Base-by-base conservation (phyloP, 2,888 invertebrate species). In the Erebia epiphron region DNA sequence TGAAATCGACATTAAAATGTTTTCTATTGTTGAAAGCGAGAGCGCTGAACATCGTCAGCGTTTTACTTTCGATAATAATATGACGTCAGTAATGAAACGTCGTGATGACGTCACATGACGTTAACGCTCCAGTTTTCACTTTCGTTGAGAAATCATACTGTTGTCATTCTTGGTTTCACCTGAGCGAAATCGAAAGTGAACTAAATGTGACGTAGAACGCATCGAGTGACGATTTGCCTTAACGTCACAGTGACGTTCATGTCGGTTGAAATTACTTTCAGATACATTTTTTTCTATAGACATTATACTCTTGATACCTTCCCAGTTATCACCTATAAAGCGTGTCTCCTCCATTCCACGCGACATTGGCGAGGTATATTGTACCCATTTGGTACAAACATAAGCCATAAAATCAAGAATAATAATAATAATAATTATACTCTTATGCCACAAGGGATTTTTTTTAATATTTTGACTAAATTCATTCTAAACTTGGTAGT, bases 181-280 rank as follows among this genome's bases (percentile, higher is more conserved):
- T 41, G 16, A 1, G 41, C 35, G 41, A 52, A 64, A 64, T 35
- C 64, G 64, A 64, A 41, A 64, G 64, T 64, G 52, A 64, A 54
- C 54, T 18, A 54, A 18, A 50, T 63, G 16, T 13, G 62, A 64
- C 64, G 64, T 52, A 10, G 35, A 35, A 52, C 21, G 49, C 49
- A 4, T 50, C 43, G 46, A 18, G 13, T 26, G 14, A 62, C 62
- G 46, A 21, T 49, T 43, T 10, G 52, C 9, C 41, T 54, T 64
- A 4, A 35, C 64, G 64, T 54, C 52, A 54, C 35, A 11, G 5
- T 41, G 64, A 52, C 35, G 63, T 52, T 7, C 4, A 35, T n/a
- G 0, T 18, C 14, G 18, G 18, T 8, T 7, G n/a, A 43, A 4
- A 10, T 21, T 60, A 41, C 43, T 41, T 41, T 41, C 60, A 11